Evolutionary conservation across 2,797 vertebrate species (phyloP).

Genomic region (Helarctos malayanus): DNA sequence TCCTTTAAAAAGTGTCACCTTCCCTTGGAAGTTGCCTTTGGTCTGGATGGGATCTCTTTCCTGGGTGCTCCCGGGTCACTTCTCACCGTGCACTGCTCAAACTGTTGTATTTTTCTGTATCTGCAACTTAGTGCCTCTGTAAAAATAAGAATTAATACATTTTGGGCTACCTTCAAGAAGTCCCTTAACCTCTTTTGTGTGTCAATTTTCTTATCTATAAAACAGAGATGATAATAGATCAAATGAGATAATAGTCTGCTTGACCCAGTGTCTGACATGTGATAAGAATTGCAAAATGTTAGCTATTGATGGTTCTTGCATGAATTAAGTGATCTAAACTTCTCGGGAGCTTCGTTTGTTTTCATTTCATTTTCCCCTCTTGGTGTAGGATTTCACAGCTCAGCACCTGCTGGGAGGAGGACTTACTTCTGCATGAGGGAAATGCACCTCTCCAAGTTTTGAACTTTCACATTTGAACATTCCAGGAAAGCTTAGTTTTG

Average conservation of each 20-base stretch:
- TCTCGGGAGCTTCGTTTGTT: not conserved
- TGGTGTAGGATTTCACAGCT: not conserved
- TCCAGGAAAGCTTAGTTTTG: not conserved
- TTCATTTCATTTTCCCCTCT: not conserved
- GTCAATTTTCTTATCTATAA: not conserved
- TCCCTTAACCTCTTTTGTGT: not conserved
- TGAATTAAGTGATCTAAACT: not conserved
- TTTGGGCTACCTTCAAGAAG: not conserved
- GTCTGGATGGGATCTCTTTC: not conserved
- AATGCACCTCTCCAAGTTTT: not conserved
- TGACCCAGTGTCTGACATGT: not conserved
- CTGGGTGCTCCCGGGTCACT: not conserved
- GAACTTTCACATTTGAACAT: not conserved
- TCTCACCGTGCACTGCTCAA: not conserved
- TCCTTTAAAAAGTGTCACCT: not conserved
- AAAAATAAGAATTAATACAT: not conserved
- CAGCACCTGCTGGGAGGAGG: not conserved
- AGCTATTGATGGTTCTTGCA: not conserved
- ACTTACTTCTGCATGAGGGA: not conserved
- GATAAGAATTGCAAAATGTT: not conserved
- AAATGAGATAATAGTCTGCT: constrained; percentile 14
- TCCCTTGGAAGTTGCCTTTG: not conserved
- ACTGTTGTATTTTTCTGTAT: not conserved
- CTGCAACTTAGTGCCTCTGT: not conserved
- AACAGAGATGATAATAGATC: not conserved